These are phyloP conservation scores for Poecilia picta DNA, from an alignment of 2,797 vertebrate genomes.

Conservation along the genomic window DNA sequence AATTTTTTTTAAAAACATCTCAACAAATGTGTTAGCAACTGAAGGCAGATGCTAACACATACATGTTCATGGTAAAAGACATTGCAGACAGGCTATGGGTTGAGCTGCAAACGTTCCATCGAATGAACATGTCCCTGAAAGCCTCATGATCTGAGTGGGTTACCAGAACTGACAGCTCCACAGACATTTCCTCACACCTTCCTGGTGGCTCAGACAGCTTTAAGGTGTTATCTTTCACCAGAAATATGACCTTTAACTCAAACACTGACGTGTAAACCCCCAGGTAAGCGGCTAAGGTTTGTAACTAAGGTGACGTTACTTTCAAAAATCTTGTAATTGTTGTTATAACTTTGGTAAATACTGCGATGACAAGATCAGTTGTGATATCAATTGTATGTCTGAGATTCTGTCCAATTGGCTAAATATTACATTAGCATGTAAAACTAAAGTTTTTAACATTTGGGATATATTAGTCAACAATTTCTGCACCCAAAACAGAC, in stretches of 20 bases:
- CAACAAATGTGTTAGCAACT: constrained; percentile 6
- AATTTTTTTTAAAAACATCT: constrained; percentile 17
- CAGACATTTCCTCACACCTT: constrained; percentile 27
- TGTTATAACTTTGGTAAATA: not conserved
- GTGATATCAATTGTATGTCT: not conserved
- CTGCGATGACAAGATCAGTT: not conserved
- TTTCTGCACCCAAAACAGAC: not conserved
- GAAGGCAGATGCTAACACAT: constrained; percentile 11
- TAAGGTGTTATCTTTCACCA: constrained; percentile 38
- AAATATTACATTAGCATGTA: not conserved
- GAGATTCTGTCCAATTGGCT: not conserved
- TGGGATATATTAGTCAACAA: not conserved
- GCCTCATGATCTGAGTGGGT: constrained; percentile 2
- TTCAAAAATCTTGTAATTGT: not conserved
- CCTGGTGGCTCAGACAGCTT: constrained; percentile 13
- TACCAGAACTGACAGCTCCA: constrained; percentile 3
- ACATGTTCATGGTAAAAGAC: not conserved
- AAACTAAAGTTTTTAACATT: not conserved
- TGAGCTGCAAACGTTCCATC: not conserved
- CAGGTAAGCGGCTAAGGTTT: constrained; percentile 5
- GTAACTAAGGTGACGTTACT: not conserved
- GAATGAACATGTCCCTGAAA: not conserved
- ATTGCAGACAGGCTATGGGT: constrained; percentile 4
- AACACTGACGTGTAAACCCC: constrained; percentile 22
- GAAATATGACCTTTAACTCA: constrained; percentile 38